phyloP scores from a whole-genome alignment of 2,113 vertebrate species.

The Mastomys natalensis region DNA sequence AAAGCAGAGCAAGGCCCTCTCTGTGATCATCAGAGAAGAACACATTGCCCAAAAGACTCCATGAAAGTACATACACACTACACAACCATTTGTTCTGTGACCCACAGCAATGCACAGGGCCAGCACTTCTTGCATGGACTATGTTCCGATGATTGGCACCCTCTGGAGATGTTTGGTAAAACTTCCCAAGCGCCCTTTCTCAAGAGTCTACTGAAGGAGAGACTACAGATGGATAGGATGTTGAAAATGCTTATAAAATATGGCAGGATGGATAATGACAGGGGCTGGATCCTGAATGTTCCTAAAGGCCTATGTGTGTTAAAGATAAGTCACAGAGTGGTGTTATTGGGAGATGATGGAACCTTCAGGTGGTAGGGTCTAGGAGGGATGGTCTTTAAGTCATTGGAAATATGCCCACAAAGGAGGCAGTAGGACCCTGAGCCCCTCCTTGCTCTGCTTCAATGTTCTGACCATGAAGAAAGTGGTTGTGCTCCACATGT shows the following conservation, averaged over 20 bases:
- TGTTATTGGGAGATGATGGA: background rate
- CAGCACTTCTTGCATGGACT: background rate
- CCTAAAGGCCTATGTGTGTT: background rate
- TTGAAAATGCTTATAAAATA: background rate
- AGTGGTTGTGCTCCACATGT: background rate
- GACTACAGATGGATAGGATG: background rate
- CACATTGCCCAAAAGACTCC: background rate
- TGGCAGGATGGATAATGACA: background rate
- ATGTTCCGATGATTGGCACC: background rate
- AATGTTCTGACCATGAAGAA: background rate
- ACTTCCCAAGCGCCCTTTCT: background rate
- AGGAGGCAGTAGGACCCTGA: background rate
- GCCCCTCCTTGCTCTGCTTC: background rate
- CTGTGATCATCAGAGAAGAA: background rate
- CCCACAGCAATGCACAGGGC: background rate
- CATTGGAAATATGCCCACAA: background rate
- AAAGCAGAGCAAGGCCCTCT: background rate
- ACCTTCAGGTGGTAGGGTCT: background rate
- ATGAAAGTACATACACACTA: background rate
- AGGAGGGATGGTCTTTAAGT: background rate
- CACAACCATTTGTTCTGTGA: background rate
- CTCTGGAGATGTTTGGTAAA: background rate
- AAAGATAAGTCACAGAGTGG: background rate
- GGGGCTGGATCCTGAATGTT: background rate
- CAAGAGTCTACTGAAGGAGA: background rate